Percentiles rank a stretch among this genome's conserved stretches.
Evolutionary conservation across 2,113 vertebrate species (phyloP).

Genomic region (Copsychus sechellarum): DNA sequence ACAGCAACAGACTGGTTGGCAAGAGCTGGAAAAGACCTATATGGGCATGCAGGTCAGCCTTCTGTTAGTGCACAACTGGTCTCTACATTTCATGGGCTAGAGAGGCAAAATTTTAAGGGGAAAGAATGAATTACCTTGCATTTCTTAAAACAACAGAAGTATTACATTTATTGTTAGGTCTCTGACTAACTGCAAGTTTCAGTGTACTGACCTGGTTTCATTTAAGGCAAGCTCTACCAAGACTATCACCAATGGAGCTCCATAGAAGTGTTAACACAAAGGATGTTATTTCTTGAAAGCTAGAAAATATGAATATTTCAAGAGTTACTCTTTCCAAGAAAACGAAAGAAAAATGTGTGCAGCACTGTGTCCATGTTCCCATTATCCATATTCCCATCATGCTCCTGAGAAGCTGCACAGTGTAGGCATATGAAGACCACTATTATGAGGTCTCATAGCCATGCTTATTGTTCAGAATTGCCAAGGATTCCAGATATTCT

Average conservation of each 20-base stretch:
- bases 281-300: background rate
- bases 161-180: background rate
- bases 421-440: background rate
- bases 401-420: background rate
- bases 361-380: background rate
- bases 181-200: background rate
- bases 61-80: background rate
- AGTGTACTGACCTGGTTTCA: background rate
- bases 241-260: background rate
- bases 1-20: background rate
- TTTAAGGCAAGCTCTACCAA: background rate
- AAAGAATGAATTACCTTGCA: background rate
- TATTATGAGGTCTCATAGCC: background rate
- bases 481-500: background rate
- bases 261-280: background rate
- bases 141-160: background rate
- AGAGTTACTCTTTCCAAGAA: background rate
- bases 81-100: background rate
- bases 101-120: background rate
- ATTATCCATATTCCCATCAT: background rate
- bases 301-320: background rate
- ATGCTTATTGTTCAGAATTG: background rate
- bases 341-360: background rate
- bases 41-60: background rate
- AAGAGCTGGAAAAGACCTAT: background rate